Evolutionary conservation across 2,113 vertebrate species (phyloP).

Genomic region (Hippocampus comes): DNA sequence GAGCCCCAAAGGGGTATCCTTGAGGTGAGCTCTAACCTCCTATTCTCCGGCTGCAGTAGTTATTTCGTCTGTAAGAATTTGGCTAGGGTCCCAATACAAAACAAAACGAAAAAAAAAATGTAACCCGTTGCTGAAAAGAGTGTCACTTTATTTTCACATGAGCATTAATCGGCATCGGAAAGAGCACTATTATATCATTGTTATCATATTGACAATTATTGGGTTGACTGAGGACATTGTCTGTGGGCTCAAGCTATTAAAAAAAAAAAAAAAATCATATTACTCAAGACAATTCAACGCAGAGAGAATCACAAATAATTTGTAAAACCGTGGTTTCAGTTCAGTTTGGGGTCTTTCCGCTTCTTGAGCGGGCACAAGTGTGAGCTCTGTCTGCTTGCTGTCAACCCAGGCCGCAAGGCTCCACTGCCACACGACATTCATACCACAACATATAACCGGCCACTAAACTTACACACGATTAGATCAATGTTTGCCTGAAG

Average conservation of each 20-base stretch:
- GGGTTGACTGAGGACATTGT: neutral
- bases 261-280: neutral
- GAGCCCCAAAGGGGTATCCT: neutral
- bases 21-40: neutral
- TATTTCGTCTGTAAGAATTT: neutral
- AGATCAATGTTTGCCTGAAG: conserved; percentile 47
- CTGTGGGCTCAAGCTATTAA: neutral
- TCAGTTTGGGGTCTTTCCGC: conserved; percentile 18
- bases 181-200: neutral
- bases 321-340: conserved; percentile 13
- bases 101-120: neutral
- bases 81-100: neutral
- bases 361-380: conserved; percentile 7
- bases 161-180: neutral
- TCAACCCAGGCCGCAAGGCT: conserved; percentile 40
- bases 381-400: conserved; percentile 24
- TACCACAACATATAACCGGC: conserved; percentile 48
- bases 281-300: neutral
- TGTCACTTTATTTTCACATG: neutral
- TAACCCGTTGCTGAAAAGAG: neutral
- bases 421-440: conserved; percentile 39
- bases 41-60: too few species aligned
- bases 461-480: conserved; percentile 49
- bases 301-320: conserved; percentile 5
- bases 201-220: neutral